phyloP scores from a whole-genome alignment of 2,888 invertebrate genomes.

The Hypolimnas misippus region DNA sequence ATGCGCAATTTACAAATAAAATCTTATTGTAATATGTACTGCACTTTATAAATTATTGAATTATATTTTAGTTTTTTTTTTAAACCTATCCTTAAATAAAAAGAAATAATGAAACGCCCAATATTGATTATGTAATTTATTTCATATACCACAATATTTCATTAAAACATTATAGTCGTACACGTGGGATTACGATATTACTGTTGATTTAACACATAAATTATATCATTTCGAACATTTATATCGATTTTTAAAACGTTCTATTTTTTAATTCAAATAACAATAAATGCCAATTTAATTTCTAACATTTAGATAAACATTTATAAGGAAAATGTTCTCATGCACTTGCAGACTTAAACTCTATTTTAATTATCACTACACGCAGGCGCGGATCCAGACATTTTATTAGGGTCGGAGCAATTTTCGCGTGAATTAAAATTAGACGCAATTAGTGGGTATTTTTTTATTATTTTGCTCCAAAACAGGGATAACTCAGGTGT shows the following conservation, averaged over 20 bases:
- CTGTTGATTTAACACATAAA: constrained; percentile 25
- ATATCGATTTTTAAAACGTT: constrained; percentile 19
- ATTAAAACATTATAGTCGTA: constrained; percentile 55
- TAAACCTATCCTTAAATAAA: constrained; percentile 41
- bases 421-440: no score
- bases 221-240: constrained; percentile 26
- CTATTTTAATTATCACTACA: constrained; percentile 17
- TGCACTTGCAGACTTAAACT: constrained; percentile 12
- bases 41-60: constrained; percentile 82
- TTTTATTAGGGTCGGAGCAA: no score
- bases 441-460: no score
- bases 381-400: no score
- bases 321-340: constrained; percentile 34
- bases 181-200: constrained; percentile 53
- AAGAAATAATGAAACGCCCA: constrained; percentile 37
- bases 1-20: constrained; percentile 72
- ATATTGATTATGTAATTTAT: constrained; percentile 48
- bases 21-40: constrained; percentile 68
- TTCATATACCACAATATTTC: constrained; percentile 61
- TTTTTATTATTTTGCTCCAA: no score
- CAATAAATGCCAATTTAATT: constrained; percentile 34
- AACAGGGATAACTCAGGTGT: no score
- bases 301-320: constrained; percentile 38
- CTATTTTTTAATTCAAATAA: constrained; percentile 31
- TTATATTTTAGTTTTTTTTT: constrained; percentile 52